Evolutionary conservation across 2,797 vertebrate genomes (phyloP), one percentile per base, ranked within the genome.

Genomic region (Pogonophryne albipinna): DNA sequence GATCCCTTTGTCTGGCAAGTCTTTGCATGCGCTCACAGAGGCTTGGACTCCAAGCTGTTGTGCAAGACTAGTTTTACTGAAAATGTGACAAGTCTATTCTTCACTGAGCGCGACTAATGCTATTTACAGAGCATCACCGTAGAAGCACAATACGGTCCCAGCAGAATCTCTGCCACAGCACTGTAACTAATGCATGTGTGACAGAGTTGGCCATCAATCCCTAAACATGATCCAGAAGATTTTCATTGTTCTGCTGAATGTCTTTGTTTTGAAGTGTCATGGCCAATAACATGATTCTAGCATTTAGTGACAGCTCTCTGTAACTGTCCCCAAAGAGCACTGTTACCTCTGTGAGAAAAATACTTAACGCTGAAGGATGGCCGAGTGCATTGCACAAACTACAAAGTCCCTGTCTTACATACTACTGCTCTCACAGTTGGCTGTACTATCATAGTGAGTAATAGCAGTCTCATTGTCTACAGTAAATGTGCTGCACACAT

Each of bases 21-120:
- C 85, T 87, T 80, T 84, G 75, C 83, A 60, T 76, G 82, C 63
- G 45, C 72, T 73, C 88, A 87, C 86, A 90, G 80, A 63, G 74
- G 87, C 89, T 90, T 75, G 88, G 78, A 87, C 87, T 90, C 87
- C 88, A 89, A 93, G 91, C 90, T 91, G 91, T 89, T 91, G 90
- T 85, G 89, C 89, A 87, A 87, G 84, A 90, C 89, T 71, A 84
- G 88, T 83, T 84, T 79, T 83, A 70, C 79, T 90, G 91, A 92
- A 89, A 93, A 89, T 91, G 84, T 93, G 91, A 92, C 90, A 94
- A 90, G 91, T 93, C 91, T 91, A 89, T 93, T 94, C 90, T 92
- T 89, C 91, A 90, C 88, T 49, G 84, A 94, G 91, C 90, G 82
- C 86, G 76, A 88, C 92, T 93, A 94, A 94, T 92, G 90, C 92